Evolutionary conservation across 2,113 vertebrate species (phyloP).

Genomic region (Anas platyrhynchos): DNA sequence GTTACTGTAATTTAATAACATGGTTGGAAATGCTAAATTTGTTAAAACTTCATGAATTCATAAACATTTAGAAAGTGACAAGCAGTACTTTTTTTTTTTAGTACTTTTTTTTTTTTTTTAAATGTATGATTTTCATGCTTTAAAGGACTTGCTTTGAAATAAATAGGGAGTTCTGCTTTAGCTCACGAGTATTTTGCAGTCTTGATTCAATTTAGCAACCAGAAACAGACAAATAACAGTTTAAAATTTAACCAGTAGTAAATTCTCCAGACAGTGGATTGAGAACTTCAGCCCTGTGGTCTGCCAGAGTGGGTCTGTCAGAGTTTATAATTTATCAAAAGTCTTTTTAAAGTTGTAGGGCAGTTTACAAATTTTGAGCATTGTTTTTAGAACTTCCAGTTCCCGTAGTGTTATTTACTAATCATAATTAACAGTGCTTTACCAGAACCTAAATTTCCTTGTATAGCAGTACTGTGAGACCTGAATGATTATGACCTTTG

Average conservation of each 20-base stretch:
- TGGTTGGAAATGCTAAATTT: not conserved
- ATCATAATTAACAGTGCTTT: not conserved
- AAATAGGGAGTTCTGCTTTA: not conserved
- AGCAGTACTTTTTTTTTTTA: not conserved
- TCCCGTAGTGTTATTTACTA: not conserved
- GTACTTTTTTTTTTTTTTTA: no score
- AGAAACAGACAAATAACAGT: not conserved
- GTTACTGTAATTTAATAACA: not conserved
- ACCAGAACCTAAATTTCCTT: not conserved
- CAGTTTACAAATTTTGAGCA: not conserved
- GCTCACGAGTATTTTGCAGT: not conserved
- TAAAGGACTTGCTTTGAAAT: not conserved
- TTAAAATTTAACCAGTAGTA: not conserved
- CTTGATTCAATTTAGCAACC: not conserved
- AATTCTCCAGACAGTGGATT: not conserved
- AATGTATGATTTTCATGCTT: not conserved
- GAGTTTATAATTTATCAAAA: not conserved
- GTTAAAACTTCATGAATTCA: not conserved
- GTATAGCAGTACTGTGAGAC: not conserved
- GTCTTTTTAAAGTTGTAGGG: not conserved
- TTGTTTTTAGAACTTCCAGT: not conserved
- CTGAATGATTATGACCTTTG: not conserved
- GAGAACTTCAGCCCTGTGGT: not conserved
- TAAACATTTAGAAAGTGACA: not conserved
- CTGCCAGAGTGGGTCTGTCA: not conserved